A percentile compares a stretch with the other conserved stretches of the same genome.
Evolutionary conservation across 2,797 vertebrate genomes (phyloP).

Genomic region (Pogoniulus pusillus): DNA sequence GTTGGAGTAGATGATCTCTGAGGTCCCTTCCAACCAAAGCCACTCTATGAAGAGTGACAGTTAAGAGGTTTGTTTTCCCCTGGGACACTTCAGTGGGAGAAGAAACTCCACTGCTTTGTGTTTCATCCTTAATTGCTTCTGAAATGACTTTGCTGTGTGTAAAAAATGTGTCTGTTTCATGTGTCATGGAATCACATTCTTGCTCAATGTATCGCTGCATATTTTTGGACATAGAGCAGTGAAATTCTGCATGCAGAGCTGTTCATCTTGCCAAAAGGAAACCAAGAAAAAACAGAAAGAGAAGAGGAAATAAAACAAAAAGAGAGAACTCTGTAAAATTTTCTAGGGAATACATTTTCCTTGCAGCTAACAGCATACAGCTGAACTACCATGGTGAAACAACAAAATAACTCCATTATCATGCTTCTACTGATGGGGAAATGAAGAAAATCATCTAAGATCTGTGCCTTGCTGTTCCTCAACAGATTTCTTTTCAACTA

Average conservation of each 20-base stretch:
- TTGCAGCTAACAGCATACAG: slow-evolving; percentile 13
- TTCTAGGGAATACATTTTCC: background rate
- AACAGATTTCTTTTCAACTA: background rate
- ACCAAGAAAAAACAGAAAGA: background rate
- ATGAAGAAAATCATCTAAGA: slow-evolving; percentile 19
- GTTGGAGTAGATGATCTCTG: too few species aligned
- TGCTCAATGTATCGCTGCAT: background rate
- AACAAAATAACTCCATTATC: background rate
- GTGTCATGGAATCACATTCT: slow-evolving; percentile 19
- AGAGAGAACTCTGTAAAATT: background rate
- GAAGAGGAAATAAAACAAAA: background rate
- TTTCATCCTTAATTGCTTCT: slow-evolving; percentile 58
- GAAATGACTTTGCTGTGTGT: slow-evolving; percentile 55
- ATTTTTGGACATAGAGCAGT: slow-evolving; percentile 3
- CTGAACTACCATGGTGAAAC: background rate
- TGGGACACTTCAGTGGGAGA: slow-evolving; percentile 25
- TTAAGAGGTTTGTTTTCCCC: slow-evolving; percentile 25
- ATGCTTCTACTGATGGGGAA: background rate
- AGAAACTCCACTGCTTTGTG: slow-evolving; percentile 19
- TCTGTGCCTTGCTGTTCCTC: background rate
- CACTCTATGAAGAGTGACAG: background rate
- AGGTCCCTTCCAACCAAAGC: too few species aligned
- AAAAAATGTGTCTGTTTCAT: slow-evolving; percentile 32
- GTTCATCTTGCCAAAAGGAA: slow-evolving; percentile 4
- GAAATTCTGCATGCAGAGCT: slow-evolving; percentile 35